Conservation (phyloP, 1,140 invertebrate species). For the Anoplophora glabripennis region DNA sequence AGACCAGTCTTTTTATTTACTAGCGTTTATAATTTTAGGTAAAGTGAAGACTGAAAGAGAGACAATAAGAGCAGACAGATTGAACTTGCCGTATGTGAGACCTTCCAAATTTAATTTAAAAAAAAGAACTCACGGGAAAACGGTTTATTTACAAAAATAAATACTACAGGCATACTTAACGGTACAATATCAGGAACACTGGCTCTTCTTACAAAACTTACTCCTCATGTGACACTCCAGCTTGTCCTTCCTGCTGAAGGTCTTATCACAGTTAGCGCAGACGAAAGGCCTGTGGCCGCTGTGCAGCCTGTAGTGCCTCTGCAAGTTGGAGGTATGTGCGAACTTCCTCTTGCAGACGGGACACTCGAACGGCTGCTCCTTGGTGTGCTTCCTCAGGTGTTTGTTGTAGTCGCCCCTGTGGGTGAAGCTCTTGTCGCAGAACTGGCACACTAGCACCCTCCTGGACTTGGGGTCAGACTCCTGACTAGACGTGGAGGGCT, state of each 20-base stretch:
- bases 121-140: no score
- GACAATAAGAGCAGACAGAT: no score
- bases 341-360: conserved; percentile 71
- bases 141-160: no score
- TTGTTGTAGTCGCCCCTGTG: conserved; percentile 48
- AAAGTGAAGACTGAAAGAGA: no score
- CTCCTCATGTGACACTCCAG: conserved; percentile 55
- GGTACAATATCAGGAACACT: neutral
- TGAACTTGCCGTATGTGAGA: no score
- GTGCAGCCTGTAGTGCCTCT: conserved; percentile 62
- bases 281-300: conserved; percentile 62
- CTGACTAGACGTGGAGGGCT: conserved; percentile 27
- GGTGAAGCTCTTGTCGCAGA: conserved; percentile 43
- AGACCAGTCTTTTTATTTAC: no score
- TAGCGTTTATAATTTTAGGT: no score
- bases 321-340: conserved; percentile 64
- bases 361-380: conserved; percentile 73
- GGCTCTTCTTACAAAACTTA: conserved; percentile 33
- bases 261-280: conserved; percentile 66
- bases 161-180: neutral
- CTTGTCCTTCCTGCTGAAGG: conserved; percentile 68
- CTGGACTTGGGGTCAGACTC: neutral
- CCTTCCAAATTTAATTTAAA: no score
- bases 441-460: conserved; percentile 26
- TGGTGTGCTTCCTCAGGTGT: conserved; percentile 72